Percentiles rank a stretch among this genome's conserved stretches.
phyloP scores from a whole-genome alignment of 2,113 vertebrate genomes.

The Cisticola juncidis region DNA sequence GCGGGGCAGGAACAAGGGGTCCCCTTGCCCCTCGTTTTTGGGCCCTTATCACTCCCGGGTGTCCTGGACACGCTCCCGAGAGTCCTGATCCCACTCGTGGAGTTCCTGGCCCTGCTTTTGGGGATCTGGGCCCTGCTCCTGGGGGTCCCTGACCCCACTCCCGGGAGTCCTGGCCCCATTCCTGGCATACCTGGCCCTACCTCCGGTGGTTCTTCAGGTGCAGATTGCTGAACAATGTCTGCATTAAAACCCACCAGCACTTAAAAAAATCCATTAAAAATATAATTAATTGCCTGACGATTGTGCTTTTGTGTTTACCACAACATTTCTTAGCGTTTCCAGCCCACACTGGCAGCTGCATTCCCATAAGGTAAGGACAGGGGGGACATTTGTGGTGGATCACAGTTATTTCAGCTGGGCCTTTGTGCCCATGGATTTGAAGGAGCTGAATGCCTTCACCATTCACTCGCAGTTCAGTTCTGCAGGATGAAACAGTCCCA shows the following conservation, averaged over 20 bases:
- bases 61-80: not conserved
- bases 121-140: too few species aligned
- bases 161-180: not conserved
- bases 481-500: rapidly evolving
- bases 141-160: not conserved
- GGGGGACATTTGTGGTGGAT: too few species aligned
- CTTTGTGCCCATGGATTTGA: not conserved
- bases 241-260: rapidly evolving
- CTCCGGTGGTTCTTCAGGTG: too few species aligned
- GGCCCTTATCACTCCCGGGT: not conserved
- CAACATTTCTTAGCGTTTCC: not conserved
- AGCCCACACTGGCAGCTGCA: too few species aligned
- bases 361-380: not conserved
- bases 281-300: not conserved
- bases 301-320: not conserved
- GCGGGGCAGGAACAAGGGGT: too few species aligned
- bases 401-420: not conserved
- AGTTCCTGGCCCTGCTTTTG: not conserved
- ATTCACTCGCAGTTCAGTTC: rapidly evolving
- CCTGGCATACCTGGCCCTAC: not conserved
- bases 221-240: too few species aligned
- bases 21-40: not conserved
- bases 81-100: not conserved
- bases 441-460: rapidly evolving
- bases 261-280: not conserved